Evolutionary conservation across 2,113 vertebrate genomes (phyloP), one percentile per base, ranked within the genome.

Genomic region (Nothobranchius kuhntae): DNA sequence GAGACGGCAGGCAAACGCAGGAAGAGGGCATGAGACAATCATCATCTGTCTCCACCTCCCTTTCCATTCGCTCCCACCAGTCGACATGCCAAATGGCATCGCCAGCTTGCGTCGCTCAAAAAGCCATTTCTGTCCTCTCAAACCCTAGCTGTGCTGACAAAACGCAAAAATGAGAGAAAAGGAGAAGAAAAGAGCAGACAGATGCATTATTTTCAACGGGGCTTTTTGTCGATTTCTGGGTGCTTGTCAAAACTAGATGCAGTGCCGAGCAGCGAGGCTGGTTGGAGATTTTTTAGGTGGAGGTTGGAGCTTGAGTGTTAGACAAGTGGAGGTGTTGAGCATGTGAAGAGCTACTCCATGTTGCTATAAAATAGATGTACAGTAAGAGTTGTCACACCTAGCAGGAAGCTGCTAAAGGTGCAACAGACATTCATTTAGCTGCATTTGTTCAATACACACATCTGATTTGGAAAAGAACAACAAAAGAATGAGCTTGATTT

Each of bases 71-170:
- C 81, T 78, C 76, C 84, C 78, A 75, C 82, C 64, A 70, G 80
- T 77, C 86, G 88, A 90, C 79, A 74, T 66, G 66, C 73, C 78
- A 85, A 89, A 91, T 86, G 83, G 76, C 77, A 82, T 51, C 65
- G 78, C 82, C 82, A 66, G 81, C 67, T 83, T 44, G 63, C 89
- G 89, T 90, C 89, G 89, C 89, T 93, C 89, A 92, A 88, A 92
- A 91, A 89, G 85, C 86, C 91, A 91, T 91, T 88, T 89, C 82
- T 91, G 86, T 84, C 84, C 81, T 80, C 77, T 71, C 76, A 72
- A 69, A 73, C 76, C 30, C 61, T 77, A 83, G 73, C 80, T 61
- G 64, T 67, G 83, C 75, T 89, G 89, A 84, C 84, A 80, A 83
- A 83, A 61, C 79, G 78, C 78, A 67, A 70, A 78, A 80, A 80